Conservation (phyloP, 2,113 vertebrate genomes). For the Campylomormyrus numenius region DNA sequence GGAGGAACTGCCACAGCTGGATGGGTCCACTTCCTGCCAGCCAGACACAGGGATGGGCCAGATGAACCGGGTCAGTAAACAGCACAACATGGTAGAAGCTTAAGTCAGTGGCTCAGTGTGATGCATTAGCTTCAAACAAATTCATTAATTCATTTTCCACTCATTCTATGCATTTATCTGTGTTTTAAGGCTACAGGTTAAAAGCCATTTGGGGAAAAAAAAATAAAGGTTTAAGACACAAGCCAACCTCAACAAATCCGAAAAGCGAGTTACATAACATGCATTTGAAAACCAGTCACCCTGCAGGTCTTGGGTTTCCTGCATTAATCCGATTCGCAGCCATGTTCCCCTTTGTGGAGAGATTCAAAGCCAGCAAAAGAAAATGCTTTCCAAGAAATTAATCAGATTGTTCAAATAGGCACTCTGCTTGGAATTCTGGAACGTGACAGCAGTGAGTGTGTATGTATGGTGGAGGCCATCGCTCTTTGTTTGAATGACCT, state of each 20-base stretch:
- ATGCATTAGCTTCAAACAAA: not conserved
- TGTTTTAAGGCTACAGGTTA: not conserved
- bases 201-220: not conserved
- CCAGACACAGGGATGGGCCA: conserved; percentile 37
- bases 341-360: not conserved
- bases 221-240: not conserved
- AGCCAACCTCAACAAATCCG: not conserved
- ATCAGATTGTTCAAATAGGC: not conserved
- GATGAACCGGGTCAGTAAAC: not conserved
- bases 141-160: too few species aligned
- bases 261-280: not conserved
- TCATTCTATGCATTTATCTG: not conserved
- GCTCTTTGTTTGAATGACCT: not conserved
- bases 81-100: not conserved
- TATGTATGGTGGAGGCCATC: not conserved
- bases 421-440: not conserved
- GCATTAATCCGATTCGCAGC: not conserved
- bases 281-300: not conserved
- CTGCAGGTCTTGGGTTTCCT: not conserved
- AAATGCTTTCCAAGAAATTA: not conserved
- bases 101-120: not conserved
- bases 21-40: conserved; percentile 89
- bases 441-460: not conserved
- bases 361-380: not conserved
- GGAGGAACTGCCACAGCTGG: conserved; percentile 97